Evolutionary conservation across 2,797 vertebrate genomes (phyloP).

Genomic region (Manis pentadactyla): DNA sequence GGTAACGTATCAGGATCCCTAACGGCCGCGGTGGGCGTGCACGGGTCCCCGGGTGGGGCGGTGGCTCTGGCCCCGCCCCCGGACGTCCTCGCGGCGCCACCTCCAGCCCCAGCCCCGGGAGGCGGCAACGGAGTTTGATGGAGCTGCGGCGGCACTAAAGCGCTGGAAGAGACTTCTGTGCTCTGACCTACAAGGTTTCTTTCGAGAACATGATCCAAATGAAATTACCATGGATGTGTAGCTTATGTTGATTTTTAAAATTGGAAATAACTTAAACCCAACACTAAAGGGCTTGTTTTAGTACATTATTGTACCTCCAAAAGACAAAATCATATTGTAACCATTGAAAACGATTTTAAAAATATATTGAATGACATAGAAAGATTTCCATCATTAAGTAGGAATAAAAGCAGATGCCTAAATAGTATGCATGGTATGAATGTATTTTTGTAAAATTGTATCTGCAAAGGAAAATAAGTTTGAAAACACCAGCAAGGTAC

Average conservation of each 20-base stretch:
- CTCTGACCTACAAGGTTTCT: neutral
- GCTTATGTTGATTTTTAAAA: neutral
- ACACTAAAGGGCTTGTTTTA: neutral
- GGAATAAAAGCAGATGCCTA: constrained; percentile 2
- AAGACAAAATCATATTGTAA: constrained; percentile 20
- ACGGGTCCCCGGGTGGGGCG: too few relatives aligned
- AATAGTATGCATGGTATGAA: neutral
- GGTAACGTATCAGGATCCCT: neutral
- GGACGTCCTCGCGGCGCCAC: too few relatives aligned
- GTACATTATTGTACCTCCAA: neutral
- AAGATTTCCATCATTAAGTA: neutral
- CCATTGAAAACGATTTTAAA: neutral
- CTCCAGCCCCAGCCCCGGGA: too few relatives aligned
- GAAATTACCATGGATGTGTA: neutral
- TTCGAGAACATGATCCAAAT: neutral
- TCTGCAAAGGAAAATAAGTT: neutral
- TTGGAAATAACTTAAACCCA: neutral
- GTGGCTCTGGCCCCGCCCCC: too few relatives aligned
- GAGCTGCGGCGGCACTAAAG: constrained; percentile 88
- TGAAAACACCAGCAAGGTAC: neutral
- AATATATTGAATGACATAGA: neutral
- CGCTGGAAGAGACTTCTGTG: constrained; percentile 88
- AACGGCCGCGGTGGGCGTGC: accelerated
- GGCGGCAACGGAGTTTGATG: constrained; percentile 70
- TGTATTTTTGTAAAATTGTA: neutral